Evolutionary conservation across 2,797 vertebrate species (phyloP), one percentile per base, ranked within the genome.

Genomic region (Poeciliopsis infans): DNA sequence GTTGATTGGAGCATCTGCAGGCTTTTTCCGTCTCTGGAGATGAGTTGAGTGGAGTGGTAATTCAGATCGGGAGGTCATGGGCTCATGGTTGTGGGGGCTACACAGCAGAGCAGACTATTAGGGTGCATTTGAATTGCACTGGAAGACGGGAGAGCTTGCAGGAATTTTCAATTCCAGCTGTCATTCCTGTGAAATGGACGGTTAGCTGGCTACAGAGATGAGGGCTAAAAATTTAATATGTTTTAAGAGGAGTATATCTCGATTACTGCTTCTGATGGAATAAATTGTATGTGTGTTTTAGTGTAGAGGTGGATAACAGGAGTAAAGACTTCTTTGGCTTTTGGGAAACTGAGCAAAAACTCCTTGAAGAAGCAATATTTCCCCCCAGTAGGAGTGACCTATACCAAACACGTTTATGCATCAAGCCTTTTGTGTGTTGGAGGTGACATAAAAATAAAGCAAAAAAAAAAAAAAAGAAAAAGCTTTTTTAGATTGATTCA

Each of bases 281-380:
- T 45, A 43, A 25, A 69, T 69, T 41, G 8, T 2, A 11, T 81
- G n/a, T 59, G 64, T 43, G 5, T 4, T 53, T 55, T 31, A 83
- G 12, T 49, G 23, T 43, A 33, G 16, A 33, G 49, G 45, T 64
- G 20, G 51, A 16, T 13, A 16, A 76, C 5, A 33, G 8, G 28
- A 69, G 53, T 39, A 1, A 55, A n/a, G 53, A 7, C 13, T 82
- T 36, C 49, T 25, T 70, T 36, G 53, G 57, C 41, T 72, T 51
- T n/a, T 49, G 41, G 20, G 64, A 15, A 28, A 43, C 33, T 18
- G 85, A 88, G 84, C 90, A 89, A 92, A 87, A 89, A 88, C 88
- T 90, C 87, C 87, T 85, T 77, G 87, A 93, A 89, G 91, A 93
- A 88, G 89, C 87, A 93, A 94, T 92, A 93, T 91, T 84, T 90